phyloP scores from a whole-genome alignment of 2,797 vertebrate species.

The Echeneis naucrates region DNA sequence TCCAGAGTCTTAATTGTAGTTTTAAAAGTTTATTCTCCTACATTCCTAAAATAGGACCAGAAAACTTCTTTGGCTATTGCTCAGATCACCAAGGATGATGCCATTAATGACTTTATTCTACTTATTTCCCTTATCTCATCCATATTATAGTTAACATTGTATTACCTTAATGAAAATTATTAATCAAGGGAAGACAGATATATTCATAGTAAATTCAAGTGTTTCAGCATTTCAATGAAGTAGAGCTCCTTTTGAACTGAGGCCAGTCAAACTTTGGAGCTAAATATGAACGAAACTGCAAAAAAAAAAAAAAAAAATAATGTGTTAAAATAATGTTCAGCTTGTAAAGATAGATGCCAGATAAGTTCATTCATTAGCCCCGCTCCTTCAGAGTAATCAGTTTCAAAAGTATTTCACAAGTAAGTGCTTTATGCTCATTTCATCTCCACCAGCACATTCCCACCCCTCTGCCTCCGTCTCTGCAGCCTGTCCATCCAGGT shows the following conservation, averaged over 20 bases:
- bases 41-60: neutral
- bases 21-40: neutral
- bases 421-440: conserved; percentile 8
- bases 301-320: too few relatives aligned
- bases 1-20: too few relatives aligned
- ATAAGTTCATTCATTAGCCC: neutral
- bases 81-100: neutral
- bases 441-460: conserved; percentile 27
- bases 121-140: neutral
- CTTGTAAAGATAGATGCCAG: neutral
- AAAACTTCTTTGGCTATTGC: neutral
- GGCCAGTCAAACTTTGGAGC: too few relatives aligned
- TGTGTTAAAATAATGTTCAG: conserved; percentile 25
- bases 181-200: neutral
- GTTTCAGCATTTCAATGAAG: conserved; percentile 34
- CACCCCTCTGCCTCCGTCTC: conserved; percentile 16
- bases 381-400: neutral
- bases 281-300: conserved; percentile 31
- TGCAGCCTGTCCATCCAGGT: conserved; percentile 47
- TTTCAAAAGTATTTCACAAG: too few relatives aligned
- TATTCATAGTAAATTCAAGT: neutral
- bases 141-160: neutral
- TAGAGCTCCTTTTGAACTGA: conserved; percentile 20
- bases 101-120: conserved; percentile 1
- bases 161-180: neutral